Evolutionary conservation across 2,888 invertebrate genomes (phyloP).

Genomic region (Tetheella fluctuosa): DNA sequence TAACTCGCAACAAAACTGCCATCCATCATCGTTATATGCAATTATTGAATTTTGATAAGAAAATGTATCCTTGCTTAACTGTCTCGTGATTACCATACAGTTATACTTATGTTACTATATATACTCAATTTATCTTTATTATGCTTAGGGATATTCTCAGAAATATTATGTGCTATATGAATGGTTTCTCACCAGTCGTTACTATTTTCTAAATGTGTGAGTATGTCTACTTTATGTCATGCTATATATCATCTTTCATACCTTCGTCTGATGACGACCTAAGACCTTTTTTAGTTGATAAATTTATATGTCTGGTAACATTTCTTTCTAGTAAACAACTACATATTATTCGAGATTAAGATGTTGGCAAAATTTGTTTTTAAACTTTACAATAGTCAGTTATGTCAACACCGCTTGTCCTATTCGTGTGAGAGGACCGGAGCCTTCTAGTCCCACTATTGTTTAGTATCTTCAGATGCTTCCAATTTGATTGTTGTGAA

Average conservation of each 20-base stretch:
- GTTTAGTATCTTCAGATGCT: slow-evolving; percentile 37
- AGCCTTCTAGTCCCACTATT: slow-evolving; percentile 55
- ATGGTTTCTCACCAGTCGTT: neutral
- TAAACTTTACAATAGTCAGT: slow-evolving; percentile 46
- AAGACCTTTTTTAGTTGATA: neutral
- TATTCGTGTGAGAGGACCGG: slow-evolving; percentile 45
- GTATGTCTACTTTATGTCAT: neutral
- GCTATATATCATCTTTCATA: neutral
- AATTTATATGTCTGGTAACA: too few species aligned
- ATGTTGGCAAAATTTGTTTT: slow-evolving; percentile 43
- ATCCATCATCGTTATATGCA: slow-evolving; percentile 17
- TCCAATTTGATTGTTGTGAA: slow-evolving; percentile 25
- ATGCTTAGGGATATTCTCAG: neutral
- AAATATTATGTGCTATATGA: neutral
- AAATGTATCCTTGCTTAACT: slow-evolving; percentile 14
- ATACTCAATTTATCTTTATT: neutral
- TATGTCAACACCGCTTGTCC: slow-evolving; percentile 51
- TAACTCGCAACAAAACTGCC: neutral
- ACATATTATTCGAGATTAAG: neutral
- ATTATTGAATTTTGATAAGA: slow-evolving; percentile 40
- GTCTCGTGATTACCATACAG: neutral
- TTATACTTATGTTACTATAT: neutral
- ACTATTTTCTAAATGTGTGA: slow-evolving; percentile 19
- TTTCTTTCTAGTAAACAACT: too few species aligned
- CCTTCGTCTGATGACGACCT: neutral